Evolutionary conservation across 2,888 invertebrate genomes (phyloP), one percentile per base, ranked within the genome.

Genomic region (Tortrix viridana): DNA sequence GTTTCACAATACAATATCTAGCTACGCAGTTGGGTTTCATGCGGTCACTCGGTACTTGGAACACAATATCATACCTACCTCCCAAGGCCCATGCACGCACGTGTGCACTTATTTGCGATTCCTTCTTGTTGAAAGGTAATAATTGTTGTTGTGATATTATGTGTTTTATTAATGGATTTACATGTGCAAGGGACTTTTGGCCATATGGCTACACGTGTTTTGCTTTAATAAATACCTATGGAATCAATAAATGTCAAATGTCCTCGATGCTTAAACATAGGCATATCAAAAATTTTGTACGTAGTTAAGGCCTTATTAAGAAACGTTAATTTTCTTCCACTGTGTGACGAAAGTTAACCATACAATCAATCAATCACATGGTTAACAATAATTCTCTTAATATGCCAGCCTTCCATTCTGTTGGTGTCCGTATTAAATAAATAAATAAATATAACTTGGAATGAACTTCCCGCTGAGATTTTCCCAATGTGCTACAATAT

Each of bases 1-100:
- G 75, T 79, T 80, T 81, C 78, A 76, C 74, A 78, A 79, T 77
- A 78, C 82, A 85, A 52, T 41, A 46, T 44, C 61, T 43, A 18
- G 54, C 85, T 86, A 84, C 88, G 88, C 89, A 89, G 88, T 88
- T 84, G 80, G 80, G 84, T 79, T 76, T 73, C 73, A 71, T 71
- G 74, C 64, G 67, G 74, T 69, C 71, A 69, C 71, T 67, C 70
- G 70, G 44, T 56, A 56, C 61, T 62, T 53, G 52, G 50, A 62
- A 62, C 50, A 56, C 50, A 62, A 62, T 62, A 62, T 50, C 61
- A 56, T 50, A 43, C 26, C 43, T 50, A 43, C 26, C 43, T 49
- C 60, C 20, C 43, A 23, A 32, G 43, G 38, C 43, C 54, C 60
- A 67, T 67, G 65, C 46, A 70, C 74, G 75, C 77, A 38, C 50